Percentiles rank a stretch among this genome's conserved stretches.
phyloP scores from a whole-genome alignment of 2,113 vertebrate species.

The Larimichthys crocea region DNA sequence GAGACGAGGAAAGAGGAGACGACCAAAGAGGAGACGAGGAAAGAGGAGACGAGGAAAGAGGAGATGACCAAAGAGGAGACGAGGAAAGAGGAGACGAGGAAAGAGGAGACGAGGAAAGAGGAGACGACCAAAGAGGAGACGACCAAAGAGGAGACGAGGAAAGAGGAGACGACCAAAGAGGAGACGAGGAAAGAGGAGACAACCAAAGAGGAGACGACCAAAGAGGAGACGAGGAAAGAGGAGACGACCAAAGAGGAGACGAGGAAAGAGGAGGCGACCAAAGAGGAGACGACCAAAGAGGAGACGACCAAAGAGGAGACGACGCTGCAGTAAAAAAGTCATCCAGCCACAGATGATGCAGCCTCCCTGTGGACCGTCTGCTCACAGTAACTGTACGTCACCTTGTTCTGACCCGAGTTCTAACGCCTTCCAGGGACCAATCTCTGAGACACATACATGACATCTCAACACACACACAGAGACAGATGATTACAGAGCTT shows the following conservation, averaged over 20 bases:
- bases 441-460: not conserved
- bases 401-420: conserved; percentile 5
- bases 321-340: conserved; percentile 26
- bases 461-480: not conserved
- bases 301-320: too few species aligned
- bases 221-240: too few species aligned
- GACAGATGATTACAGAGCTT: not conserved
- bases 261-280: not conserved
- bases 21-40: too few species aligned
- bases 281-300: not conserved
- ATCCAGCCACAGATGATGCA: not conserved
- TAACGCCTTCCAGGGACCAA: not conserved
- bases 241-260: too few species aligned
- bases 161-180: too few species aligned
- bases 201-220: too few species aligned
- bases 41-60: too few species aligned
- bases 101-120: too few species aligned
- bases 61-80: too few species aligned
- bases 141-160: too few species aligned
- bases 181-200: too few species aligned
- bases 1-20: too few species aligned
- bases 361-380: conserved; percentile 2
- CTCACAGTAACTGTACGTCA: not conserved
- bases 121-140: not conserved
- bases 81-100: not conserved